Evolutionary conservation across 2,888 invertebrate genomes (phyloP), one percentile per base, ranked within the genome.

Genomic region (Allophyes oxyacanthae): DNA sequence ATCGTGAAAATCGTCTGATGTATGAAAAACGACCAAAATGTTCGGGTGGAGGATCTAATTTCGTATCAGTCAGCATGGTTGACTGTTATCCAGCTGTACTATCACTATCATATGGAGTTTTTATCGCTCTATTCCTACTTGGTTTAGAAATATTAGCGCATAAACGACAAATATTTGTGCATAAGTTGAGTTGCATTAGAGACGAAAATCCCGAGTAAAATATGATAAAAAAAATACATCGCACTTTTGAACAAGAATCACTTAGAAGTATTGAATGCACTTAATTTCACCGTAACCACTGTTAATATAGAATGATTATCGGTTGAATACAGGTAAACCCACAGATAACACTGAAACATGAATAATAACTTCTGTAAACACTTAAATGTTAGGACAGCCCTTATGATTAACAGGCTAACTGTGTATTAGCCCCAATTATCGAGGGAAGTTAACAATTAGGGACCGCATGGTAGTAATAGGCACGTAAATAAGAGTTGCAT

Each of bases 21-120:
- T 96, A 96, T 78, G 95, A 95, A 25, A 95, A 94, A 58, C 95
- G 95, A 72, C 96, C 97, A 0, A 89, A 89, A 63, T 97, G 96
- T 72, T 86, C 90, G 0, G 95, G 95, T 6, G 95, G 96, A 69
- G 90, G 88, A 33, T 94, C 94, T 0, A 93, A 89, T 64, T 96
- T 96, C 77, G 91, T 96, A 11, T 96, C 95, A 30, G 96, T 96
- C 33, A 95, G 95, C 65, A 91, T 96, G 81, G 94, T 95, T 0
- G 96, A 96, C 76, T 95, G 95, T 65, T 95, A 95, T 73, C 93
- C 93, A 0, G 92, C 91, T 0, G 52, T 94, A 3, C 71, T 93
- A 0, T 86, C 91, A 28, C 64, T 94, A 1, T 80, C 83, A 0
- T 93, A 93, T 63, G 93, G 93, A 25, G 53, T 75, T 6, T 28